Base-by-base conservation (phyloP, 2,888 invertebrate genomes). In the Cantharis rustica region DNA sequence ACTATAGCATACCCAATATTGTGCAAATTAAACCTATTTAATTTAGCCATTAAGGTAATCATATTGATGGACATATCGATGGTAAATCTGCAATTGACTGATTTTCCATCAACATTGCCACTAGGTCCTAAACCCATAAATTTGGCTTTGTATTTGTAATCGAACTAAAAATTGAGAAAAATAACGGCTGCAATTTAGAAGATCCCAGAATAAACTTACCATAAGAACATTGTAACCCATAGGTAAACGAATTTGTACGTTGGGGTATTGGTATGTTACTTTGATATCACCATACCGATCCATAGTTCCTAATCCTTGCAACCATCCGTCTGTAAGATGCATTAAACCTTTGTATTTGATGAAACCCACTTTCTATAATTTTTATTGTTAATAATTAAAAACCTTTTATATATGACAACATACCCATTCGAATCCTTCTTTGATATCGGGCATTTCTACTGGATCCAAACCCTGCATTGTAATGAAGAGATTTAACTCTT, bases 281-380 rank as follows among this genome's bases (percentile, higher is more conserved):
- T 72, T 76, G 78, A 90, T 90, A 82, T 91, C 89, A 2, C 90
- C 90, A 27, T 87, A 87, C 27, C 91, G 89, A 4, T 83, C 84
- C 1, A 90, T 87, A 70, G 90, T 89, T 3, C 87, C 87, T 15
- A 91, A 82, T 3, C 90, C 91, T 10, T 88, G 87, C 87, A 91
- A 87, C 82, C 85, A 83, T 1, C 91, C 91, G 74, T 89, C 84
- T 69, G 87, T 86, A 78, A 91, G 86, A 75, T 86, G 88, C 74
- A 91, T 82, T 87, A 89, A 88, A 0, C 91, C 91, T 80, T 90
- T 89, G 85, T 90, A 91, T 1, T 89, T 90, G 63, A 91, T 85
- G 72, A 89, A 82, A 11, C 90, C 7, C 2, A 88, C 87, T 82
- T 86, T 88, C 72, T 72, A 10, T 2, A 66, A 66, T 20, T n/a